These are phyloP conservation scores for Drosophila funebris DNA, from an alignment of 1,140 invertebrate genomes.

Conservation along the genomic window DNA sequence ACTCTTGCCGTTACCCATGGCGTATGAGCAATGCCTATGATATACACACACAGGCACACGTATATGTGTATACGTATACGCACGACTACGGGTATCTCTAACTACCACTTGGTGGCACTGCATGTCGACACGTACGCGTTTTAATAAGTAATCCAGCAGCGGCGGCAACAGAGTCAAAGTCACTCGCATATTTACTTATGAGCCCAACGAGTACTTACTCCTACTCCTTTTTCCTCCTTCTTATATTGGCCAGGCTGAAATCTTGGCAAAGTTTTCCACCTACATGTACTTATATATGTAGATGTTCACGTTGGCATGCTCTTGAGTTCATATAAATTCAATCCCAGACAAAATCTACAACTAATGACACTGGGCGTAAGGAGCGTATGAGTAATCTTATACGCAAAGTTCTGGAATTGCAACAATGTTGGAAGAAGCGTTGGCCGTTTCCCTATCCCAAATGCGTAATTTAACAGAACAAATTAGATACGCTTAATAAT, in stretches of 20 bases:
- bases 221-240: not conserved
- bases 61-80: slow-evolving; percentile 42
- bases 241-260: slow-evolving; percentile 19
- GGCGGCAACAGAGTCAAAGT: slow-evolving; percentile 11
- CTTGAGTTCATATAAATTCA: not conserved
- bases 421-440: not conserved
- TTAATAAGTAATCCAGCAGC: slow-evolving; percentile 60
- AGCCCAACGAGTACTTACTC: slow-evolving; percentile 7
- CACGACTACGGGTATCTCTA: slow-evolving; percentile 56
- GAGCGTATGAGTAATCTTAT: slow-evolving; percentile 5
- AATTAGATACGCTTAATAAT: slow-evolving; percentile 1
- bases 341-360: slow-evolving; percentile 1
- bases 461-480: not conserved
- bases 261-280: slow-evolving; percentile 48
- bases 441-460: not conserved
- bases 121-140: slow-evolving; percentile 74
- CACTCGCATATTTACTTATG: slow-evolving; percentile 38
- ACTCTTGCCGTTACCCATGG: slow-evolving; percentile 31
- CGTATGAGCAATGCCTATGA: slow-evolving; percentile 58
- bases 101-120: slow-evolving; percentile 70
- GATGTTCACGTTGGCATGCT: not conserved
- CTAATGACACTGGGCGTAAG: slow-evolving; percentile 9
- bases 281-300: slow-evolving; percentile 2
- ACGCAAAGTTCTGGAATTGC: not conserved
- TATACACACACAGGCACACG: slow-evolving; percentile 27